Evolutionary conservation across 2,888 invertebrate species (phyloP), one percentile per base, ranked within the genome.

Genomic region (Caenorhabditis drosophilae): DNA sequence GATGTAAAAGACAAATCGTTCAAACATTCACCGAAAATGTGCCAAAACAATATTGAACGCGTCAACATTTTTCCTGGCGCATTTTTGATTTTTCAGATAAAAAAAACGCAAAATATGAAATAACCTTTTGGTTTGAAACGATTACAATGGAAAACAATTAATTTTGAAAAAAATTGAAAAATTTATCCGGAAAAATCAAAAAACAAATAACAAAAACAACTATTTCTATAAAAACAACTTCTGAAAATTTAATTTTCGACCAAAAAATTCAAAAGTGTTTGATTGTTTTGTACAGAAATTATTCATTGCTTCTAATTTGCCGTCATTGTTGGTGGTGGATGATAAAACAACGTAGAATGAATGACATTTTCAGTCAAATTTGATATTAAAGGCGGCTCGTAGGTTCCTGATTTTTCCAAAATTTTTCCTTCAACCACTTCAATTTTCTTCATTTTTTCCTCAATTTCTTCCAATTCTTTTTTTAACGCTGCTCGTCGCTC

Each of bases 301-400:
- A n/a, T n/a, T n/a, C n/a, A n/a, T n/a, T n/a, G n/a, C 44, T 23
- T 23, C 47, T 47, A 41, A 23, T 66, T 57, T 27, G 67, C 60
- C 7, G 67, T 38, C 74, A 75, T 68, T 9, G 68, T 73, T 6
- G 77, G 77, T 38, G 72, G 70, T 15, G 72, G 75, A 47, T 75
- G 75, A 41, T 74, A 73, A 67, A 78, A 80, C 27, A 79, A 71
- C 23, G 63, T 51, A 36, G 75, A 62, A 60, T 80, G 80, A 26
- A 77, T 69, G 18, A 71, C 63, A 11, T 64, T 64, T 60, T 82
- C 81, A 7, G 76, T 67, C 35, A 82, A 56, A 20, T 64, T 63
- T 12, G 76, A 77, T 38, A 81, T 67, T 23, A 79, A 57, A 7
- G 74, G 54, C 11, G 75, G 75, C 42, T 78, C 62, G 55, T 82